Percentiles rank a stretch among this genome's conserved stretches.
Conservation (phyloP, 2,888 invertebrate species). For the Archips xylosteana region DNA sequence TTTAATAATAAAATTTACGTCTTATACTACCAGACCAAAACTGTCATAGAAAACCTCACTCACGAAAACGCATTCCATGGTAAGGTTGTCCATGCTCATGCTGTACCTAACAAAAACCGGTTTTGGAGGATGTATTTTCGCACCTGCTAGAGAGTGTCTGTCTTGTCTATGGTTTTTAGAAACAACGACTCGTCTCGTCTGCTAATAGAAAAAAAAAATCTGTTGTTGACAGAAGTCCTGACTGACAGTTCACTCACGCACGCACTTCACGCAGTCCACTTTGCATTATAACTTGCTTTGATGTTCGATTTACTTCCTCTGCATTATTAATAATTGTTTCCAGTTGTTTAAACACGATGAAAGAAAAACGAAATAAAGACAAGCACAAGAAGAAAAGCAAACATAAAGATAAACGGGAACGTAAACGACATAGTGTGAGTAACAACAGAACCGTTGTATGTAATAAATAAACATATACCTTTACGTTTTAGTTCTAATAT, state of each 20-base stretch:
- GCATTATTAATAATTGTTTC: neutral
- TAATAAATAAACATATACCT: neutral
- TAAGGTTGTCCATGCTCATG: constrained; percentile 22
- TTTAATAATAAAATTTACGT: constrained; percentile 21
- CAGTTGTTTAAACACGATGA: constrained; percentile 52
- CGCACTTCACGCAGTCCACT: no score
- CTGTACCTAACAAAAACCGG: constrained; percentile 20
- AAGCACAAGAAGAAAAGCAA: constrained; percentile 65
- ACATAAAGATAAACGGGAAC: constrained; percentile 53
- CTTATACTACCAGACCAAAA: constrained; percentile 35
- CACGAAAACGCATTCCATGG: constrained; percentile 39
- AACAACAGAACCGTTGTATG: neutral
- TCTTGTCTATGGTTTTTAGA: constrained; percentile 29
- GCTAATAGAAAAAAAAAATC: neutral
- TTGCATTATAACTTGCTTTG: neutral
- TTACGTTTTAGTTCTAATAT: constrained; percentile 15
- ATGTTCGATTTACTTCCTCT: neutral
- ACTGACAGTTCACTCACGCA: neutral
- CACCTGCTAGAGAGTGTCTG: neutral
- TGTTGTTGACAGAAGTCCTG: neutral
- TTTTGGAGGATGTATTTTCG: constrained; percentile 1
- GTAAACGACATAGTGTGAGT: constrained; percentile 59
- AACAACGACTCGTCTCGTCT: neutral
- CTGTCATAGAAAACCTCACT: constrained; percentile 41
- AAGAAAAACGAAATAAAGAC: constrained; percentile 71